Base-by-base conservation (phyloP, 2,113 vertebrate species). In the Aegithalos caudatus region DNA sequence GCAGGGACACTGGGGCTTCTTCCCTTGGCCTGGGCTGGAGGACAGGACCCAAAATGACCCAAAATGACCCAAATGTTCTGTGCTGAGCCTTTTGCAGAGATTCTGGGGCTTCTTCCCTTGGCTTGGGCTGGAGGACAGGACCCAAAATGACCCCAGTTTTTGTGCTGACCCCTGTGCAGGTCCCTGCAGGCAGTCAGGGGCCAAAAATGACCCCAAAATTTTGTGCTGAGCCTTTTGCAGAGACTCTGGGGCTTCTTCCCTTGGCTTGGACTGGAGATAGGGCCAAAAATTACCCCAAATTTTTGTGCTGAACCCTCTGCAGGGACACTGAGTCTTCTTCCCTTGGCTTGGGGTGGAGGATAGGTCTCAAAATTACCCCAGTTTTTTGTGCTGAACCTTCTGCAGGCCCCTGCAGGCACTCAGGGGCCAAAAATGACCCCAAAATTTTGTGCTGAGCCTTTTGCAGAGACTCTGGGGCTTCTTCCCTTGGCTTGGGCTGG, bases 291-390 rank as follows among this genome's bases (percentile, higher is more conserved):
- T 9, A 50, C n/a, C 3, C 25, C 65, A n/a, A 27, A 19, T 14
- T 27, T 35, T 10, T 23, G 12, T 57, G 33, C 54, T 57, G 20
- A 22, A n/a, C 21, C 20, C 4, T 20, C 10, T 45, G 18, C 18
- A 45, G 71, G 2, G 22, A 25, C 24, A 42, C 0, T 17, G 69
- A 42, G 15, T 19, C 7, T 47, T 67, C 45, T n/a, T 51, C 47
- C 17, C 37, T 33, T 53, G 54, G 25, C 24, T 23, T 61, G 51
- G 12, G 44, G 2, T 38, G 76, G 61, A 62, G 21, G 23, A n/a
- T 4, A 45, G n/a, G n/a, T 20, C 10, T 6, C 3, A 38, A 38
- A 81, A 14, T 29, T 7, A 56, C 8, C 31, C 13, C 0, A 3
- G 2, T 62, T 37, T n/a, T 64, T 7, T n/a, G n/a, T n/a, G n/a